Evolutionary conservation across 2,888 invertebrate species (phyloP).

Genomic region (Camptogramma bilineatum): DNA sequence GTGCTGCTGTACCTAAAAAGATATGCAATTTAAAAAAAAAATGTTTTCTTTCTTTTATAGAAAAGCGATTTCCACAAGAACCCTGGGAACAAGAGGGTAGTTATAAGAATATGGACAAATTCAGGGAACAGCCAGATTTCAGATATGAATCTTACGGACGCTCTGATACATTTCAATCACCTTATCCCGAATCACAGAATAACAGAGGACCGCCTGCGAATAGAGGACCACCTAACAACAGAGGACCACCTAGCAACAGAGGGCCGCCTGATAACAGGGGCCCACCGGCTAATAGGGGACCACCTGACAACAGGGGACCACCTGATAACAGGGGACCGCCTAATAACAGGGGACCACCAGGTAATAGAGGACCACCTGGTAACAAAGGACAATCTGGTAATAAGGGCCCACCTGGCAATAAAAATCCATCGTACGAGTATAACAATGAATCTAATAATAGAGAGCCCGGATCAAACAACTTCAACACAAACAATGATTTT

Average conservation of each 20-base stretch:
- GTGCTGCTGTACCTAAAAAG: no score
- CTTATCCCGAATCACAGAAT: conserved; percentile 21
- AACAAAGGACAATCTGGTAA: conserved; percentile 29
- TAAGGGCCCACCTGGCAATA: conserved; percentile 33
- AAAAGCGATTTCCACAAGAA: conserved; percentile 32
- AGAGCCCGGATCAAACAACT: conserved; percentile 14
- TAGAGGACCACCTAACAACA: conserved; percentile 34
- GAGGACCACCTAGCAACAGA: conserved; percentile 37
- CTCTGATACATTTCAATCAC: not conserved
- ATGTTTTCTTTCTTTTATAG: conserved; percentile 31
- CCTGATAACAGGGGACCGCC: conserved; percentile 36
- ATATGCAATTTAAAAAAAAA: conserved; percentile 7
- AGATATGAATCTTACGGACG: not conserved
- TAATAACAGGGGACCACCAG: conserved; percentile 32
- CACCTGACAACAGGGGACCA: conserved; percentile 36
- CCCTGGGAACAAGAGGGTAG: conserved; percentile 24
- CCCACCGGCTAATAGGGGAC: conserved; percentile 39
- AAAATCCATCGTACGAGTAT: conserved; percentile 31
- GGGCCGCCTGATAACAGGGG: conserved; percentile 40
- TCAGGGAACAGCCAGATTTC: conserved; percentile 20
- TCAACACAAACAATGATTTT: no score
- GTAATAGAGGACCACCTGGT: conserved; percentile 36
- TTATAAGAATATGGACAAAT: conserved; percentile 19
- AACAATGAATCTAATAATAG: conserved; percentile 17
- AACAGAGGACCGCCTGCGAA: conserved; percentile 33